Evolutionary conservation across 2,888 invertebrate species (phyloP), one percentile per base, ranked within the genome.

Genomic region (Catocala sponsa): DNA sequence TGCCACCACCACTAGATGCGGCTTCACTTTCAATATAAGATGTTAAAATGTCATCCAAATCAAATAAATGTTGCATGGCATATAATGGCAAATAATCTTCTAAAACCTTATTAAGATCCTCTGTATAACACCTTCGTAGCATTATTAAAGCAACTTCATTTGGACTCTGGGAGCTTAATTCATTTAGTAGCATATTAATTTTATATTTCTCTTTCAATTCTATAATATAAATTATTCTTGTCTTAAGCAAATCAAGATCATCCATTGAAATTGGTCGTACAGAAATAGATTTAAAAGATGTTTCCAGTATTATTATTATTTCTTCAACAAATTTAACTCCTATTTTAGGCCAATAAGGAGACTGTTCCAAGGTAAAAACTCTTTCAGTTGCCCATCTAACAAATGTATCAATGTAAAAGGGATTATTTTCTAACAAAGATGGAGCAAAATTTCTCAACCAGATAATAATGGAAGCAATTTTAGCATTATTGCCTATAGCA

Each of bases 331-430:
- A 94, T 76, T 92, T 94, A 6, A 92, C 78, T 1, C 94, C 95
- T 68, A 95, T 92, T 85, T 95, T 94, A 33, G 95, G 95, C 95
- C 95, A 95, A 79, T 94, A 94, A 59, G 83, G 74, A 41, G 94
- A 93, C 63, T 91, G 87, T 77, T 95, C 95, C 47, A 95, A 80
- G 44, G 83, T 78, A 74, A 94, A 91, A 68, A 94, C 87, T 71
- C 93, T 90, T 68, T 93, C 91, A 71, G 89, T 90, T 11, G 92
- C 89, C 95, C 95, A 95, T 73, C 90, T 90, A 4, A 94, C 93
- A 83, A 94, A 90, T 65, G 92, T 72, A 74, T 95, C 94, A 60
- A 93, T 87, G 72, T 87, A 84, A 80, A 90, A 94, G 58, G 95
- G 94, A 68, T 92, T 92, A 70, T 89, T 79, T 66, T 93, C 91